A percentile compares a stretch with the other conserved stretches of the same genome.
Conservation (phyloP, 2,888 invertebrate species). For the Hemaris fuciformis region DNA sequence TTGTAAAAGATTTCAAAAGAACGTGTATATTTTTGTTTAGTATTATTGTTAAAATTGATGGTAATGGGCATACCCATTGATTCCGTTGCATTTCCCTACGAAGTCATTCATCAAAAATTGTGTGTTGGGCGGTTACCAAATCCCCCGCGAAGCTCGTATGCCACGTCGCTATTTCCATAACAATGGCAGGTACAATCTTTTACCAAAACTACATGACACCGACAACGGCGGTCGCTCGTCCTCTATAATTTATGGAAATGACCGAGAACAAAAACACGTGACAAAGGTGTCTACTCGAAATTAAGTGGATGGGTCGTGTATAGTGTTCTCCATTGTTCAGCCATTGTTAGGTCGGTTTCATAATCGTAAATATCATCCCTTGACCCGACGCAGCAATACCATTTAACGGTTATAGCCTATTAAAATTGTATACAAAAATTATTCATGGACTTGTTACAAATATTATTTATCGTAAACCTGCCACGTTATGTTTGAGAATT, state of each 20-base stretch:
- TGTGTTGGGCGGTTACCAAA: slow-evolving; percentile 52
- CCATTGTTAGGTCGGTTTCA: slow-evolving; percentile 54
- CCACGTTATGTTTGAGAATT: not conserved
- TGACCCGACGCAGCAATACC: slow-evolving; percentile 34
- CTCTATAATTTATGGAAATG: slow-evolving; percentile 79
- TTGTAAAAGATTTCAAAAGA: no score
- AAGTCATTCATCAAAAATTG: not conserved
- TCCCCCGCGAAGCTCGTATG: slow-evolving; percentile 58
- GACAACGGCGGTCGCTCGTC: slow-evolving; percentile 53
- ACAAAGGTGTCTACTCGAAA: slow-evolving; percentile 80
- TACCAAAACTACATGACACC: slow-evolving; percentile 41
- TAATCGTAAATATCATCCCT: slow-evolving; percentile 72
- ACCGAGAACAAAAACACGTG: slow-evolving; percentile 75
- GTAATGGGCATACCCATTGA: not conserved
- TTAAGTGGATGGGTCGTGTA: slow-evolving; percentile 76
- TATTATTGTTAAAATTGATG: not conserved
- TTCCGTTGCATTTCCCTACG: slow-evolving; percentile 3
- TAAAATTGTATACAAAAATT: slow-evolving; percentile 19
- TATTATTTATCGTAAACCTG: not conserved
- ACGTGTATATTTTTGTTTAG: not conserved
- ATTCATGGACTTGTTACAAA: not conserved
- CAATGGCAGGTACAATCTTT: slow-evolving; percentile 72
- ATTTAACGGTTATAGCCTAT: slow-evolving; percentile 35
- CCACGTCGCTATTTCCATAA: slow-evolving; percentile 74
- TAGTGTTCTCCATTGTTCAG: slow-evolving; percentile 68